These are phyloP conservation scores for Aleiodes alternator DNA, from an alignment of 2,888 invertebrate species.

Conservation along the genomic window DNA sequence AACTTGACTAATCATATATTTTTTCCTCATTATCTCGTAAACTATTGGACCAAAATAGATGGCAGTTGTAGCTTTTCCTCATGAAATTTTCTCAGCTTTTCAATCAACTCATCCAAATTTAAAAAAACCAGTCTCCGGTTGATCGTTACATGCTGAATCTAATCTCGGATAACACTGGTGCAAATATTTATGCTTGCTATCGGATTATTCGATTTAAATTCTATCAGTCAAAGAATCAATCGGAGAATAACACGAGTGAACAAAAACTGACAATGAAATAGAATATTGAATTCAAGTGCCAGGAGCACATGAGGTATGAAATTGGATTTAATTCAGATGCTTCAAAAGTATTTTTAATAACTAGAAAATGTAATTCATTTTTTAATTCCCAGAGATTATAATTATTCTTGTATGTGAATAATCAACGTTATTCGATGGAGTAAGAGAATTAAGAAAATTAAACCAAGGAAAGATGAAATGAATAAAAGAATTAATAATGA, in stretches of 20 bases:
- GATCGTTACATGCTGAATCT: conserved; percentile 12
- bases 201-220: no score
- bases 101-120: no score
- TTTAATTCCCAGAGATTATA: conserved; percentile 32
- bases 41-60: no score
- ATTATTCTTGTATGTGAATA: conserved; percentile 47
- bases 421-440: conserved; percentile 29
- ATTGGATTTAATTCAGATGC: conserved; percentile 19
- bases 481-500: conserved; percentile 51
- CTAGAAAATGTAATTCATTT: conserved; percentile 36
- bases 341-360: conserved; percentile 15
- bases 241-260: not conserved
- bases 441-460: not conserved
- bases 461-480: conserved; percentile 51
- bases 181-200: not conserved
- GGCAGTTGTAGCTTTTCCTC: not conserved
- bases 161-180: not conserved
- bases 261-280: conserved; percentile 21
- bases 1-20: no score
- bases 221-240: conserved; percentile 2
- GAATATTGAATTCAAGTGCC: conserved; percentile 15
- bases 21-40: no score
- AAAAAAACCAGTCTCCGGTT: not conserved
- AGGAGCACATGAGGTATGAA: conserved; percentile 26
- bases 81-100: not conserved